Base-by-base conservation (phyloP, 2,113 vertebrate genomes). In the Smithornis capensis region DNA sequence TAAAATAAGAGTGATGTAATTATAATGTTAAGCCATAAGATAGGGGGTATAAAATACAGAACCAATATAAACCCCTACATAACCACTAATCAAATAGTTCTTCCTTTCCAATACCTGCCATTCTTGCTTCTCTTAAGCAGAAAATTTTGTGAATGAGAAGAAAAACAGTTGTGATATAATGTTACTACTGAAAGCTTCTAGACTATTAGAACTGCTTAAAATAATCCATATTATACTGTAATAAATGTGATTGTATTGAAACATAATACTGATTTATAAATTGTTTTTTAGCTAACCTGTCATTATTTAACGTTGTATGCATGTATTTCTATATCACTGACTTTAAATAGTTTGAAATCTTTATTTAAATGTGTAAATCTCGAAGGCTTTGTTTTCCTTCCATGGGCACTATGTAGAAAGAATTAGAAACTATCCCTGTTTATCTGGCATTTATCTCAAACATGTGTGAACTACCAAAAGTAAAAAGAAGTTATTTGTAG, bases 401-500 rank as follows among this genome's bases (percentile, higher is more conserved):
- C 56, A 68, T 74, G 19, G 11, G 10, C 24, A 44, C 35, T 70
- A 35, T 28, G 50, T 47, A 76, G 84, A 42, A 85, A 80, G 75
- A 69, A 63, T 86, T 62, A 90, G 71, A 71, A 96, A 77, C n/a
- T 31, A 45, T 56, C 28, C 50, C 24, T 40, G 31, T 81, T 90
- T 89, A 90, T 94, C 87, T 81, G 38, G 22, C 7, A 0, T 90
- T 95, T 94, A 86, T 90, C 92, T 90, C 64, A 94, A 92, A 77
- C 49, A 50, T 77, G 44, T 3, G 1, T 57, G 71, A 81, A 64
- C 73, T 67, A 86, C 68, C 47, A 86, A 60, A 83, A 57, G 31
- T 77, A 74, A 88, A 91, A 96, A 83, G 64, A 78, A 93, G 52
- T 19, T 88, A 55, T 95, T 91, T 91, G 84, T 76, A 83, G 73